phyloP scores from a whole-genome alignment of 2,113 vertebrate species.

The Gavia stellata region DNA sequence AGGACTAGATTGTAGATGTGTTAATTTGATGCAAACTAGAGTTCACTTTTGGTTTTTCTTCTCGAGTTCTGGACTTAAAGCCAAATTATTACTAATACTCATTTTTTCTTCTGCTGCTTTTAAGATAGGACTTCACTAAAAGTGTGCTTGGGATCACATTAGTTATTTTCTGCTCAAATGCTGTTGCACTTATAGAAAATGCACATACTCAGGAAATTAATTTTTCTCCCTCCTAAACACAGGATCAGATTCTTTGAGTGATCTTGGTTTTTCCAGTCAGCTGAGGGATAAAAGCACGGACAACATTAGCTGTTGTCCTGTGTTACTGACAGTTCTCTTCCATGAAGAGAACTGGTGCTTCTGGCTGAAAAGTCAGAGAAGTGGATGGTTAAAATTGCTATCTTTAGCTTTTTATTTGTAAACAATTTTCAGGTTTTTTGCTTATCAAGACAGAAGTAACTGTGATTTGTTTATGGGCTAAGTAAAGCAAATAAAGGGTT shows the following conservation, averaged over 20 bases:
- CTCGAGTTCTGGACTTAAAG: not conserved
- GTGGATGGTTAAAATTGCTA: not conserved
- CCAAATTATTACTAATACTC: not conserved
- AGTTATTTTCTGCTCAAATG: constrained; percentile 31
- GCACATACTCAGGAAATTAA: not conserved
- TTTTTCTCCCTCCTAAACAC: not conserved
- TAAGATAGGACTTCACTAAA: not conserved
- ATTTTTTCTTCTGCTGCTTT: not conserved
- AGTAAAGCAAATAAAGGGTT: not conserved
- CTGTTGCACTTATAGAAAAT: not conserved
- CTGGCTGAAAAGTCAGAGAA: constrained; percentile 57
- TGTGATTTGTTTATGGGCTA: not conserved
- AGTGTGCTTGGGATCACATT: not conserved
- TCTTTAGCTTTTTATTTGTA: constrained; percentile 25
- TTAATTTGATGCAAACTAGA: not conserved
- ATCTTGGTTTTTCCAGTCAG: constrained; percentile 21
- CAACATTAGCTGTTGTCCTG: constrained; percentile 23
- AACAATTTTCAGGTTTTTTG: constrained; percentile 12
- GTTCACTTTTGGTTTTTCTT: not conserved
- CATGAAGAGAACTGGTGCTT: constrained; percentile 41
- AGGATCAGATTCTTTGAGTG: constrained; percentile 11
- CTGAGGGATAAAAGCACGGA: constrained; percentile 39
- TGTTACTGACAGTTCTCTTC: constrained; percentile 43
- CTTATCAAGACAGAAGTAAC: not conserved
- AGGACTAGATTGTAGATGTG: not conserved